Evolutionary conservation across 2,797 vertebrate species (phyloP).

Genomic region (Cyclura pinguis): DNA sequence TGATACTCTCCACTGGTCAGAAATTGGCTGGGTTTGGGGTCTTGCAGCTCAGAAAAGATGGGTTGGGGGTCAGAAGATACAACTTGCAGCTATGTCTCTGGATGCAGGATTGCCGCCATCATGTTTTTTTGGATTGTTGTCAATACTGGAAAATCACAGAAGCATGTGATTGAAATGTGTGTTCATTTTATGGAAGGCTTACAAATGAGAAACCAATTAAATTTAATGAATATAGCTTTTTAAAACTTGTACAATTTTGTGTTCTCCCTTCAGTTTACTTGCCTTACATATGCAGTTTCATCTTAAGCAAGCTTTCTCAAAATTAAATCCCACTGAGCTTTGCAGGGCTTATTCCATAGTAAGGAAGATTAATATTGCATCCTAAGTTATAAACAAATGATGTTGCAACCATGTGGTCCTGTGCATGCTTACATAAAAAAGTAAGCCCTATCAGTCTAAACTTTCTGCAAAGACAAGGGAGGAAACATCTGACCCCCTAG

Average conservation of each 20-base stretch:
- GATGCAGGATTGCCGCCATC: no score
- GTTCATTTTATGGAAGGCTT: background rate
- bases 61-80: no score
- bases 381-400: conserved; percentile 4
- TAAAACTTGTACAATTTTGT: background rate
- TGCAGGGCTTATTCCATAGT: background rate
- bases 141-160: background rate
- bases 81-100: no score
- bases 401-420: background rate
- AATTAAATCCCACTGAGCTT: background rate
- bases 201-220: background rate
- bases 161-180: rapidly evolving
- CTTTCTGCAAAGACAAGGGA: no score
- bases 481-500: no score
- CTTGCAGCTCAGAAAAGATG: no score
- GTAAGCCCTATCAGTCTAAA: no score
- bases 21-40: no score
- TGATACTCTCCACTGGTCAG: no score
- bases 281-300: background rate
- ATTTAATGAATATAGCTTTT: conserved; percentile 19
- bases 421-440: background rate
- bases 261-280: conserved; percentile 11
- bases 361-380: background rate
- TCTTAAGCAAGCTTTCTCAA: background rate
- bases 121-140: background rate